phyloP scores from a whole-genome alignment of 2,797 vertebrate genomes.

The Pantherophis alleghaniensis region DNA sequence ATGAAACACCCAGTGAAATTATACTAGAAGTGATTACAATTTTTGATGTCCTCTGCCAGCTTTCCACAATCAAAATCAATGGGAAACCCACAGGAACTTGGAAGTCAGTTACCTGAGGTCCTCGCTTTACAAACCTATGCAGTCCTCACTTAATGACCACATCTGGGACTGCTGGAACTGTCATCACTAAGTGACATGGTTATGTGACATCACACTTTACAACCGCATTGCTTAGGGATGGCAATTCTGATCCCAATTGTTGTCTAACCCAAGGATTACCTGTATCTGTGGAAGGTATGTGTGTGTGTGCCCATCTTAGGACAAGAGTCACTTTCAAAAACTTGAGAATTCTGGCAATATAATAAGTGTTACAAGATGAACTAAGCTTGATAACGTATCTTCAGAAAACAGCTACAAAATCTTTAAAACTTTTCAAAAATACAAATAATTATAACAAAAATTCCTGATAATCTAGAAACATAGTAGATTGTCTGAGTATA shows the following conservation, averaged over 20 bases:
- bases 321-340: not conserved
- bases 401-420: not conserved
- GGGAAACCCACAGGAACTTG: not conserved
- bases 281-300: not conserved
- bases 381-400: not conserved
- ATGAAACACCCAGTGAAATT: constrained; percentile 7
- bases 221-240: not conserved
- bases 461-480: not conserved
- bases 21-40: not conserved
- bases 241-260: not conserved
- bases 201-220: not conserved
- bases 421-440: not conserved
- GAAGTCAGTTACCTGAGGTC: not conserved
- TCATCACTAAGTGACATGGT: not conserved
- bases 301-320: not conserved
- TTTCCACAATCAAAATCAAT: not conserved
- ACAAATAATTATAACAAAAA: not conserved
- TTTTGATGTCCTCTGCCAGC: not conserved
- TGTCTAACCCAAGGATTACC: not conserved
- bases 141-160: not conserved
- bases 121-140: not conserved
- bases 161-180: not conserved
- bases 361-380: not conserved
- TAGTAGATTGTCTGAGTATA: not conserved
- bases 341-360: not conserved